These are phyloP conservation scores for Prionchulus punctatus DNA, from an alignment of 2,888 invertebrate species.

Conservation along the genomic window DNA sequence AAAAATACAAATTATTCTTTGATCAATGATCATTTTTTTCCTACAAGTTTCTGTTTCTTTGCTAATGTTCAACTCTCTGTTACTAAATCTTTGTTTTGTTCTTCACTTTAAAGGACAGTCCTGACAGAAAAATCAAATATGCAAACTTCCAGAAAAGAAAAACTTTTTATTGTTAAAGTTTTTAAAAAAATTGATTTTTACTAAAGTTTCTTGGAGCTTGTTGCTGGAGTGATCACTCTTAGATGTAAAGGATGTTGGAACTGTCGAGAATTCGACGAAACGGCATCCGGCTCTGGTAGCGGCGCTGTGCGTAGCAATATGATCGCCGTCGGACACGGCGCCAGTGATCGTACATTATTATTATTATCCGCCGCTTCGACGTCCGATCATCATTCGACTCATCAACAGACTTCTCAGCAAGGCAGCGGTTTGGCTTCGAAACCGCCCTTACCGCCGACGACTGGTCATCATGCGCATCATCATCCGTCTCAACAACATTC, in stretches of 20 bases:
- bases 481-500: not conserved
- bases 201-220: no score
- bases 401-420: not conserved
- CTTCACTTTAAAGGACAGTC: no score
- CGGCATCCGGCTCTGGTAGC: not conserved
- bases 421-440: not conserved
- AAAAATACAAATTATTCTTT: no score
- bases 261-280: not conserved
- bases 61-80: no score
- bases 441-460: not conserved
- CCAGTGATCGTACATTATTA: not conserved
- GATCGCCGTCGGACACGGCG: not conserved
- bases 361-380: not conserved
- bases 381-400: not conserved
- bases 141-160: no score
- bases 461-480: not conserved
- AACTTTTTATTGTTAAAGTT: no score
- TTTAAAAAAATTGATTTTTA: no score
- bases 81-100: no score
- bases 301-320: not conserved
- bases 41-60: no score
- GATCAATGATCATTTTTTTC: no score
- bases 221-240: no score
- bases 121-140: no score
- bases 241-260: not conserved